Evolutionary conservation across 2,113 vertebrate genomes (phyloP), one percentile per base, ranked within the genome.

Genomic region (Crotalus viridis): DNA sequence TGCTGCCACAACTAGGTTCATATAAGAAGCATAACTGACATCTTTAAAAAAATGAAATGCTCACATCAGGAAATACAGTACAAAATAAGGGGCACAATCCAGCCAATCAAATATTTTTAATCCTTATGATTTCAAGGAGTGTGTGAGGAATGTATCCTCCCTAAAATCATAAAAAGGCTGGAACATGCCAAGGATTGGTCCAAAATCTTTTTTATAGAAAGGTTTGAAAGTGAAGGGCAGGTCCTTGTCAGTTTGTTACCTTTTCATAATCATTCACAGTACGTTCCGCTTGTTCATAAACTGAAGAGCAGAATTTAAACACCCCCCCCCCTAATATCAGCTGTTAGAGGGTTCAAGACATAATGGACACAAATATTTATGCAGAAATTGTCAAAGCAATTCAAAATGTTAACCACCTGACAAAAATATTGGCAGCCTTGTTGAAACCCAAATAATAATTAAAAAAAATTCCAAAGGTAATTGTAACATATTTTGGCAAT

Each of bases 401-500:
- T 93, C 91, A 95, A 96, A 88, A 92, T 74, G 91, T 64, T 95
- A 87, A 92, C 87, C 93, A 90, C 94, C 94, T 93, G 88, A 28
- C 88, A 93, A 89, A 93, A 13, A 93, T 17, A 59, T 88, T 69
- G 91, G 48, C 28, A 92, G 94, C 81, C 87, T 93, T 96, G 87
- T 43, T 90, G 28, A 89, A 94, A 59, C 85, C 19, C 28, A 8
- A 33, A 91, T 19, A 92, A 88, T 24, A n/a, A 90, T 51, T 39
- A 39, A 33, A 8, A 59, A 92, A 93, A 96, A 51, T 10, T 95
- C 94, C 2, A 85, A 10, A 24, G 39, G 91, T 96, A 3, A 95
- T 95, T 93, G 94, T 96, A 97, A 97, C 97, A 95, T 91, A 93
- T 97, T 96, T 98, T 98, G 97, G 97, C 98, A 98, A 98, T 91